Conservation (phyloP, 2,797 vertebrate species). For the Darevskia nairensis region DNA sequence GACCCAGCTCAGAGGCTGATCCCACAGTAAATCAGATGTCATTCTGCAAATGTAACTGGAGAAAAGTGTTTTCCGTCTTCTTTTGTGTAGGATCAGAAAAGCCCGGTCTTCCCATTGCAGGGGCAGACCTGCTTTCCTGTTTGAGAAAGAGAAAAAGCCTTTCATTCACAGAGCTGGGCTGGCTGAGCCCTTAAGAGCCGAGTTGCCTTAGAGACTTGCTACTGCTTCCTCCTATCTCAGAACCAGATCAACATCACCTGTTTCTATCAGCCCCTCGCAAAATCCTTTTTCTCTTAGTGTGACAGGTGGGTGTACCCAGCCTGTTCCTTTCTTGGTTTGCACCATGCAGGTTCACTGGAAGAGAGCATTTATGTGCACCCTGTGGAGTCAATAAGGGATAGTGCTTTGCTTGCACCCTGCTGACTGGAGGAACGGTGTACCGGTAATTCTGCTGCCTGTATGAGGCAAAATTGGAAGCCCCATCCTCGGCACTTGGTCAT, state of each 20-base stretch:
- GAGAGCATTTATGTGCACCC: not conserved
- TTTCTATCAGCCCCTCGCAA: not conserved
- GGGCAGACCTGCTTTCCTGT: not conserved
- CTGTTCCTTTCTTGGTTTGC: not conserved
- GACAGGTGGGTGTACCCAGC: not conserved
- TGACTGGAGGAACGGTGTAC: not conserved
- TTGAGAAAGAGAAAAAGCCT: not conserved
- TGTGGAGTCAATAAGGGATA: not conserved
- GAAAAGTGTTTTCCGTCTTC: not conserved
- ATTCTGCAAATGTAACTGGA: not conserved
- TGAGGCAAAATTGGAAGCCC: not conserved
- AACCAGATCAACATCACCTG: not conserved
- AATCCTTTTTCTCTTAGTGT: not conserved
- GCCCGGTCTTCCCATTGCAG: too few relatives aligned
- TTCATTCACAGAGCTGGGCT: not conserved
- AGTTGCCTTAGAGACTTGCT: too few relatives aligned
- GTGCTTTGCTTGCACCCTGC: not conserved
- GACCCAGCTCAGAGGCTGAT: not conserved
- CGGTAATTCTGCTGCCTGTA: not conserved
- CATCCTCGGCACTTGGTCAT: not conserved
- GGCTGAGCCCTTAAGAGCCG: not conserved
- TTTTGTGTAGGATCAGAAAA: not conserved
- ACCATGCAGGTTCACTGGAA: not conserved
- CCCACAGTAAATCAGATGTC: not conserved
- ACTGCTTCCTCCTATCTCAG: not conserved